Evolutionary conservation across 2,888 invertebrate species (phyloP), one percentile per base, ranked within the genome.

Genomic region (Cheilosia vernalis): DNA sequence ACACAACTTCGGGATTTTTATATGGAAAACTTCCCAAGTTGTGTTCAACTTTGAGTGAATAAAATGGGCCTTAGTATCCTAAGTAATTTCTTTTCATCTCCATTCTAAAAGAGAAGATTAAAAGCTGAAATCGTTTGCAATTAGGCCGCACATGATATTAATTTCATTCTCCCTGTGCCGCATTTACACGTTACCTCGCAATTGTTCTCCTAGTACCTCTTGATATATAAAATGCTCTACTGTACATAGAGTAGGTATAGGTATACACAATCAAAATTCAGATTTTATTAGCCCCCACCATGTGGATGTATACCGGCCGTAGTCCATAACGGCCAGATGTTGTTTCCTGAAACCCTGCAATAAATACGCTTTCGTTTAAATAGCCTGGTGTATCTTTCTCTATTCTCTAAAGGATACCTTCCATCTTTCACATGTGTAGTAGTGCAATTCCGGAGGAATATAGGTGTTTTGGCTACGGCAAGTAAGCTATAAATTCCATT

Each of bases 281-380:
- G 76, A 85, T 85, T 85, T 85, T 85, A 85, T 77, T 81, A 44
- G 60, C 40, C 76, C 76, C 61, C 30, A 30, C 61, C 81, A 81
- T 81, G 76, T 81, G 85, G 85, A 27, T 69, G 24, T 49, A 30
- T 9, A 60, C 15, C 15, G 56, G 66, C 81, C 69, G 47, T 58
- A 81, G 85, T 85, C 85, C 81, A 85, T 85, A 85, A 85, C 72
- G 81, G 61, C 81, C 85, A 85, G 85, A 85, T 85, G 85, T 72
- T 85, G 85, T 85, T 85, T 85, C 81, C 85, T 77, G 81, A 64
- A 85, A 80, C 61, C 81, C 81, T 40, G 55, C 85, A 70, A 67
- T 77, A 85, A 81, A 85, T 81, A 80, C 64, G 51, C 66, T 67
- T 74, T 67, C 60, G 37, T 74, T 74, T 76, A 55, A 49, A 56